A percentile compares a stretch with the other conserved stretches of the same genome.
phyloP scores from a whole-genome alignment of 2,113 vertebrate species.

The Syrrhaptes paradoxus region DNA sequence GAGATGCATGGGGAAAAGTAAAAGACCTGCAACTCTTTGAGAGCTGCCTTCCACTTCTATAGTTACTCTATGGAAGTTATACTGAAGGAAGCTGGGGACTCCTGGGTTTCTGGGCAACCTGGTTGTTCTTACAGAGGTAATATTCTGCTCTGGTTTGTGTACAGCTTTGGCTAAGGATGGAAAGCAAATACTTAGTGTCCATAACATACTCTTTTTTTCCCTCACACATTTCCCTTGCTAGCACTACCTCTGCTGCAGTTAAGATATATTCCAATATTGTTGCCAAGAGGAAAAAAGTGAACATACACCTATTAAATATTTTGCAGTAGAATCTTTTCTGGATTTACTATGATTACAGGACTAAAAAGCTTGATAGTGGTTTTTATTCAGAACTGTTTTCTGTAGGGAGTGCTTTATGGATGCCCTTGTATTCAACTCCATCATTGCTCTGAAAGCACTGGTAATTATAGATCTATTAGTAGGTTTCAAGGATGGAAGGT shows the following conservation, averaged over 20 bases:
- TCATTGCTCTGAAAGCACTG: not conserved
- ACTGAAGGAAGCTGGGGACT: not conserved
- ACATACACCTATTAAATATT: not conserved
- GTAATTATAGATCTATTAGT: not conserved
- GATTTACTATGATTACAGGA: not conserved
- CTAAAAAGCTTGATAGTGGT: not conserved
- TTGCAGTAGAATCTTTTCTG: not conserved
- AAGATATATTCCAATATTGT: not conserved
- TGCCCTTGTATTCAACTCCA: not conserved
- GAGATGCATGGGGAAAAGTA: not conserved
- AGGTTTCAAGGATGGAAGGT: not conserved
- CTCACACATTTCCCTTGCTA: not conserved
- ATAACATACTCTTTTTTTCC: not conserved
- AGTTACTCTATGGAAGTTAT: not conserved
- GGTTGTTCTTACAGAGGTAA: not conserved
- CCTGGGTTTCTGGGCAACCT: not conserved
- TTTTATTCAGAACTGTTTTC: not conserved
- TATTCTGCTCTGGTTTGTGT: not conserved
- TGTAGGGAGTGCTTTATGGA: not conserved
- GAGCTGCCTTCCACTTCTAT: not conserved
- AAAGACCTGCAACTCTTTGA: not conserved
- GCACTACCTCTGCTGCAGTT: not conserved
- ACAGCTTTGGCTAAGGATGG: not conserved
- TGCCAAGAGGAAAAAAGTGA: not conserved
- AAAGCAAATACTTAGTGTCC: not conserved